phyloP scores from a whole-genome alignment of 2,113 vertebrate species.

The Synodontis membranacea region DNA sequence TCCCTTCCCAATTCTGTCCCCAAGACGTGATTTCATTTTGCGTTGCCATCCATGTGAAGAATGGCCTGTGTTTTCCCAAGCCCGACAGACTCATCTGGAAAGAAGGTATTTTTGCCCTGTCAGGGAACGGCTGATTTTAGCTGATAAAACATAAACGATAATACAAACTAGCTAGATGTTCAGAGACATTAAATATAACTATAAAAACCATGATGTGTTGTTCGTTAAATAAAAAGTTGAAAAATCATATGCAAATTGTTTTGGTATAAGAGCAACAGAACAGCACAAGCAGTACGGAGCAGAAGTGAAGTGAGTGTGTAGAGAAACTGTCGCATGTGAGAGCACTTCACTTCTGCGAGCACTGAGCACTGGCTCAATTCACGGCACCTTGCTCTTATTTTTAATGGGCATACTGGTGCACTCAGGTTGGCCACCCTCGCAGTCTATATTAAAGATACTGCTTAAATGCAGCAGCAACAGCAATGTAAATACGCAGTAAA shows the following conservation, averaged over 20 bases:
- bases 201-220: not conserved
- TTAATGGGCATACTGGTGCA: not conserved
- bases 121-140: not conserved
- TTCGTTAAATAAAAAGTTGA: not conserved
- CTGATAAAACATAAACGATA: not conserved
- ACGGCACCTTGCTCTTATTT: not conserved
- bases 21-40: slow-evolving; percentile 26
- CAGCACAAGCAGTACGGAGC: not conserved
- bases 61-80: slow-evolving; percentile 13
- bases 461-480: not conserved
- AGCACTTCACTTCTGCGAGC: not conserved
- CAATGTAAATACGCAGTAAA: too few species aligned
- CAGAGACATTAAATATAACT: not conserved
- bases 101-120: not conserved
- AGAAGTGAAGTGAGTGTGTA: too few species aligned
- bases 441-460: not conserved
- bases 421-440: not conserved
- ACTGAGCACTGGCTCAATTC: not conserved
- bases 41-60: slow-evolving; percentile 4
- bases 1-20: not conserved
- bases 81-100: not conserved
- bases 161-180: not conserved
- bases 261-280: not conserved
- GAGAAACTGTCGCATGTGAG: not conserved
- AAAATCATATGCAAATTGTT: not conserved